These are phyloP conservation scores for Mustela lutreola DNA, from an alignment of 2,113 vertebrate genomes.

Conservation along the genomic window DNA sequence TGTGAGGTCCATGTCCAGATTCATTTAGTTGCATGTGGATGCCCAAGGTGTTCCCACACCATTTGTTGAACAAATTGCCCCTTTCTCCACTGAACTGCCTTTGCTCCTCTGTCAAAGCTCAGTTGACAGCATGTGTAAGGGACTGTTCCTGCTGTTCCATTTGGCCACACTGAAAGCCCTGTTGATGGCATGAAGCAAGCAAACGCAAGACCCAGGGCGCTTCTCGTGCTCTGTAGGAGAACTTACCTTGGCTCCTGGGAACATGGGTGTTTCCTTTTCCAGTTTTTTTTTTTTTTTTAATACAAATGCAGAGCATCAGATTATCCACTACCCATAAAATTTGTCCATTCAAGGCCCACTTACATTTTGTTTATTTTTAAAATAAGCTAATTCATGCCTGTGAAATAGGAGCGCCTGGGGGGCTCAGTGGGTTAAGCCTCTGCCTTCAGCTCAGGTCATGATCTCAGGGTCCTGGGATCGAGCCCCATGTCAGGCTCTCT, in stretches of 20 bases:
- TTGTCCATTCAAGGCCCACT: background rate
- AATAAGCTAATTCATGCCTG: background rate
- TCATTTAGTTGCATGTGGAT: background rate
- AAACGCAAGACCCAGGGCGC: background rate
- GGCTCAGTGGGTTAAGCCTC: too few species aligned
- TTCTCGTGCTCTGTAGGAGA: background rate
- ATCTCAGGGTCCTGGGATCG: too few species aligned
- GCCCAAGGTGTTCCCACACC: background rate
- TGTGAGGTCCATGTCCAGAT: background rate
- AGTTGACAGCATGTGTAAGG: background rate
- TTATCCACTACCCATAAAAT: background rate
- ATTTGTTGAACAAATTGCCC: background rate
- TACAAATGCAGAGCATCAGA: background rate
- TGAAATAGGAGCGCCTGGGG: too few species aligned
- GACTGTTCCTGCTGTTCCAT: background rate
- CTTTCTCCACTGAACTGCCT: background rate
- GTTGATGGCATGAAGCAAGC: background rate
- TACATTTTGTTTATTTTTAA: constrained; percentile 3
- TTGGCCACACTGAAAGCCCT: background rate
- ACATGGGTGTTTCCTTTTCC: background rate
- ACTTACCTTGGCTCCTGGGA: background rate
- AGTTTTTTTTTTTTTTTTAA: background rate
- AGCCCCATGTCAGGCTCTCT: too few species aligned
- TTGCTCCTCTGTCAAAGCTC: background rate
- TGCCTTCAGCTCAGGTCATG: too few species aligned